Conservation (phyloP, 2,888 invertebrate species). For the Melieria picta region DNA sequence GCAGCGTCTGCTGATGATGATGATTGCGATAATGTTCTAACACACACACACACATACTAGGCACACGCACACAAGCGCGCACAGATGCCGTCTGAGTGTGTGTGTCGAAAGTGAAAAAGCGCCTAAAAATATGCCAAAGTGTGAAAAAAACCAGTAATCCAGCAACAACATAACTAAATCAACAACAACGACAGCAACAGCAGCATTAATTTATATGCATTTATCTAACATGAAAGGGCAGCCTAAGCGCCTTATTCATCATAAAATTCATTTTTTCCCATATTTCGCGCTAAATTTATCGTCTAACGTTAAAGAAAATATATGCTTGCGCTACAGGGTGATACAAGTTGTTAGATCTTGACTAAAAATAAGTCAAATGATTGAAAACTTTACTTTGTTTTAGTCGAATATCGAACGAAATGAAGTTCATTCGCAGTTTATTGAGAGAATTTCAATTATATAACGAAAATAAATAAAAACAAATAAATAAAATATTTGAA, state of each 20-base stretch:
- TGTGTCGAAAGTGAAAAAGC: not conserved
- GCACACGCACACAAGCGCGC: not conserved
- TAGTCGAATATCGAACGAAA: no score
- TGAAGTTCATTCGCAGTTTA: no score
- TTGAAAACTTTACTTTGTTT: no score
- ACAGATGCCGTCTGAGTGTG: not conserved
- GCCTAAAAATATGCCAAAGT: not conserved
- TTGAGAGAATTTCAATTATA: no score
- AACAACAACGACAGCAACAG: not conserved
- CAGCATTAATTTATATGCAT: conserved; percentile 18
- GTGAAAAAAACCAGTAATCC: not conserved
- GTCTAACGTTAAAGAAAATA: no score
- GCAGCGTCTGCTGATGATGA: no score
- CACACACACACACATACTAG: conserved; percentile 10
- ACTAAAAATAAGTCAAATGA: no score
- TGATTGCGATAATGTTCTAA: not conserved
- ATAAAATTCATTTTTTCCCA: conserved; percentile 16
- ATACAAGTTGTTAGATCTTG: no score
- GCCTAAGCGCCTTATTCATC: conserved; percentile 14
- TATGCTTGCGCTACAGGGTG: no score
- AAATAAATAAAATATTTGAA: no score
- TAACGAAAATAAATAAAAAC: no score
- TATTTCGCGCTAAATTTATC: not conserved
- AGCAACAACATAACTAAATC: not conserved
- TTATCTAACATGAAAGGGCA: conserved; percentile 1